These are phyloP conservation scores for Serranus cabrilla DNA, from an alignment of 2,797 vertebrate species.

Conservation along the genomic window DNA sequence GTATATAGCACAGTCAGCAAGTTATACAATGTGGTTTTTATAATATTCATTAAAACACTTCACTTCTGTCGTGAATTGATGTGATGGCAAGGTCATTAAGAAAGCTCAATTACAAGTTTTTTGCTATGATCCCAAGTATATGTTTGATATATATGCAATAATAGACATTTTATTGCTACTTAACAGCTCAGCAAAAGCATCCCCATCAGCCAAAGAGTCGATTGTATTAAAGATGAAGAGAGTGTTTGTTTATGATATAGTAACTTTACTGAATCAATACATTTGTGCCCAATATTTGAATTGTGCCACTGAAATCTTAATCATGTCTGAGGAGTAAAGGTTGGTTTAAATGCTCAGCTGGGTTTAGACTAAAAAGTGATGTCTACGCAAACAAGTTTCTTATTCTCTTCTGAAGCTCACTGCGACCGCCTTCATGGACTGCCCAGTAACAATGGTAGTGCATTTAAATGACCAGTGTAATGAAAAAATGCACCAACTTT, in stretches of 20 bases:
- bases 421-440: conserved; percentile 5
- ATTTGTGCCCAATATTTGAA: conserved; percentile 3
- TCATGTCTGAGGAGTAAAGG: conserved; percentile 33
- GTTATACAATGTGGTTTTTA: conserved; percentile 16
- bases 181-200: conserved; percentile 1
- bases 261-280: background rate
- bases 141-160: conserved; percentile 2
- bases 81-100: conserved; percentile 11
- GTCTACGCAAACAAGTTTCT: conserved; percentile 35
- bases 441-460: conserved; percentile 33
- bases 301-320: conserved; percentile 16
- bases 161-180: conserved; percentile 2
- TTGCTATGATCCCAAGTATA: conserved; percentile 5
- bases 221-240: background rate
- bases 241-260: background rate
- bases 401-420: conserved; percentile 16
- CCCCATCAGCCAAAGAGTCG: background rate
- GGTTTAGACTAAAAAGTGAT: conserved; percentile 38
- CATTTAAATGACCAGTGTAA: conserved; percentile 5
- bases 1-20: conserved; percentile 16
- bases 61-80: conserved; percentile 6
- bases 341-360: conserved; percentile 9
- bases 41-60: conserved; percentile 44
- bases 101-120: background rate
- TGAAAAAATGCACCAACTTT: conserved; percentile 9